Evolutionary conservation across 2,888 invertebrate genomes (phyloP).

Genomic region (Dicranocentrus wangi): DNA sequence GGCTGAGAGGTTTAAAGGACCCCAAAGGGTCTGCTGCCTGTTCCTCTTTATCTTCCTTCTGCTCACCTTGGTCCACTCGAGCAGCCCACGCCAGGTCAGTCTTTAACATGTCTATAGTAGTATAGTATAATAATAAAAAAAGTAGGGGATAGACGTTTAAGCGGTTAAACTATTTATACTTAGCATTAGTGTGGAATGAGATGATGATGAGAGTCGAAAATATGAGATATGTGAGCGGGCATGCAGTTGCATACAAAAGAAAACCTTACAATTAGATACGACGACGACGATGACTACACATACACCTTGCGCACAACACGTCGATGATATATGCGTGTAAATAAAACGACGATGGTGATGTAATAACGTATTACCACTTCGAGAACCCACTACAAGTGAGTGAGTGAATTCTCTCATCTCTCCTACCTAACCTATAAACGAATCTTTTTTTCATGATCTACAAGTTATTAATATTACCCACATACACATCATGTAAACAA

Average conservation of each 20-base stretch:
- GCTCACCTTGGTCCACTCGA: conserved; percentile 67
- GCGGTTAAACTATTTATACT: conserved; percentile 16
- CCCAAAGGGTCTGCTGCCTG: conserved; percentile 68
- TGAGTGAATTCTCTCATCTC: no score
- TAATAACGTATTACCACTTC: conserved; percentile 21
- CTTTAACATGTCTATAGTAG: neutral
- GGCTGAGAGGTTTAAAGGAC: conserved; percentile 68
- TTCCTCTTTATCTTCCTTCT: conserved; percentile 60
- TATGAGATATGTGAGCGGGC: no score
- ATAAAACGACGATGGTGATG: conserved; percentile 27
- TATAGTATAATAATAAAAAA: no score
- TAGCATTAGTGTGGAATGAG: neutral
- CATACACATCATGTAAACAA: conserved; percentile 48
- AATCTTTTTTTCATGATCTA: conserved; percentile 31
- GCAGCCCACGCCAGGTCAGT: conserved; percentile 67
- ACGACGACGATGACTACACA: neutral
- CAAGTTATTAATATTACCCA: conserved; percentile 54
- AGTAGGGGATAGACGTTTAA: no score
- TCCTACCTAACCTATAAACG: conserved; percentile 22
- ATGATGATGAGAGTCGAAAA: no score
- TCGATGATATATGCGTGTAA: conserved; percentile 24
- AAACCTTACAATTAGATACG: no score
- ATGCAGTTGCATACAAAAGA: no score
- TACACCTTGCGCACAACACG: neutral
- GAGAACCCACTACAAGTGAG: no score